Evolutionary conservation across 2,113 vertebrate genomes (phyloP).

Genomic region (Pollimyrus isidori): DNA sequence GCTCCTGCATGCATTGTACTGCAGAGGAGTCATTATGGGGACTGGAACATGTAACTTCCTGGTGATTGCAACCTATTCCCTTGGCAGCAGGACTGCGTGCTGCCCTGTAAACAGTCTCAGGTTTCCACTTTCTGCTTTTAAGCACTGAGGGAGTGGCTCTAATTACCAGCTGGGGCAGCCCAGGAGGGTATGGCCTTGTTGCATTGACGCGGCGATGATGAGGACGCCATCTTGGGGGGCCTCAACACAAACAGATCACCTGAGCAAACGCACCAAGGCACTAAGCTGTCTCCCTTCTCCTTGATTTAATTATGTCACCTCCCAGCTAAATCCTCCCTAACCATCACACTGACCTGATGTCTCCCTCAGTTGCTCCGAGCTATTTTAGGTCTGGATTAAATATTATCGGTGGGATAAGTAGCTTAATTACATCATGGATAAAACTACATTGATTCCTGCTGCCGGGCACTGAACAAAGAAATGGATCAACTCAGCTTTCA

Average conservation of each 20-base stretch:
- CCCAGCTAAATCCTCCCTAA: background rate
- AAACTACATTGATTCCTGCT: background rate
- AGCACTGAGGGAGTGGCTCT: background rate
- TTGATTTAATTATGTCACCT: background rate
- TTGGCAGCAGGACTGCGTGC: background rate
- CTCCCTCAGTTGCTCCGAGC: background rate
- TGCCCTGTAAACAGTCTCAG: background rate
- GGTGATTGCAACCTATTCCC: background rate
- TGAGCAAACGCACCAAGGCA: background rate
- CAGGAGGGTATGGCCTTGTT: background rate
- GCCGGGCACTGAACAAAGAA: background rate
- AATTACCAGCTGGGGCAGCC: background rate
- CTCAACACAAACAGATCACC: background rate
- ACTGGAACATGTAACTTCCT: background rate
- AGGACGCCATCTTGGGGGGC: background rate
- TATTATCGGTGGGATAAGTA: background rate
- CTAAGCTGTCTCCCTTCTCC: background rate
- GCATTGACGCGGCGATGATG: background rate
- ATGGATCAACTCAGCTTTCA: conserved; percentile 5
- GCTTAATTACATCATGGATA: conserved; percentile 14
- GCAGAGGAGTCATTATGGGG: background rate
- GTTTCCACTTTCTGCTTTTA: background rate
- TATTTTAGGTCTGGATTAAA: conserved; percentile 10
- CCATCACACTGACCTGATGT: conserved; percentile 4
- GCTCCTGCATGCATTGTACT: background rate